Percentiles rank a stretch among this genome's conserved stretches.
Evolutionary conservation across 2,888 invertebrate species (phyloP).

Genomic region (Amblyjoppa proteus): DNA sequence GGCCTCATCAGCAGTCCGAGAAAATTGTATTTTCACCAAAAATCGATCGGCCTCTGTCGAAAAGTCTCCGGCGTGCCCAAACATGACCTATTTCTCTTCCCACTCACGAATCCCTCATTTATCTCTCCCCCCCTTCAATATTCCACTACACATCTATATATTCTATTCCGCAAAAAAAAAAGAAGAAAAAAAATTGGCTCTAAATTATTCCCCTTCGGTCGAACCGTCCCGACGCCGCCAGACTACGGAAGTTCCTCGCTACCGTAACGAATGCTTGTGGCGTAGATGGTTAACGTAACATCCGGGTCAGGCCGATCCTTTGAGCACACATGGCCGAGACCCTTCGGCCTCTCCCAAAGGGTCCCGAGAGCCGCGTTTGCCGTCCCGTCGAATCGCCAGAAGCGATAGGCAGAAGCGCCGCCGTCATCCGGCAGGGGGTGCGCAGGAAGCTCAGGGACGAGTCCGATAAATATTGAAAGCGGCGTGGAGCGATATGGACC

Average conservation of each 20-base stretch:
- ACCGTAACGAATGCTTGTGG: neutral
- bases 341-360: neutral
- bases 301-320: neutral
- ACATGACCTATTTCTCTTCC: too few species aligned
- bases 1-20: too few species aligned
- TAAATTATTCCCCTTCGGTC: neutral
- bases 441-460: constrained; percentile 27
- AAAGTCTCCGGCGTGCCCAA: too few species aligned
- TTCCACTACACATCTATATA: too few species aligned
- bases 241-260: neutral
- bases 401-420: constrained; percentile 7
- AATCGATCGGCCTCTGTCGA: too few species aligned
- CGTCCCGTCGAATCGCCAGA: constrained; percentile 9
- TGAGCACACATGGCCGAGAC: constrained; percentile 6
- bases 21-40: too few species aligned
- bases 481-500: constrained; percentile 27
- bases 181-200: neutral
- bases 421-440: constrained; percentile 10
- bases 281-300: constrained; percentile 6
- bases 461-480: constrained; percentile 59
- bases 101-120: too few species aligned
- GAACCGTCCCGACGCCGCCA: neutral
- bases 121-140: too few species aligned
- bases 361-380: neutral
- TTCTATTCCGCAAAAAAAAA: too few species aligned